A percentile compares a stretch with the other conserved stretches of the same genome.
Conservation (phyloP, 2,888 invertebrate species). For the Cantharis rufa region DNA sequence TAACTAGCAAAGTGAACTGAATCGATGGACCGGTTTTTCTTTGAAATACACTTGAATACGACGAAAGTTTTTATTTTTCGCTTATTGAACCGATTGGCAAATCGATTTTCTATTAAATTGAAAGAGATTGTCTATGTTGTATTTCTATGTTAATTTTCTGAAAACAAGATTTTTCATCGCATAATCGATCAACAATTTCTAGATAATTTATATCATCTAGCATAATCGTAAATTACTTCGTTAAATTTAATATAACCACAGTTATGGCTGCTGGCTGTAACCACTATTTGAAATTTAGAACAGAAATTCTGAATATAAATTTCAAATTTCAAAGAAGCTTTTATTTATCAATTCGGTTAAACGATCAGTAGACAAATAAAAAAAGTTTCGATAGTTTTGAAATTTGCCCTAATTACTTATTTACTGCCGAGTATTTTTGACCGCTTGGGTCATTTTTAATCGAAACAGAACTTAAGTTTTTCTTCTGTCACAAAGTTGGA, state of each 20-base stretch:
- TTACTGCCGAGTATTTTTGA: neutral
- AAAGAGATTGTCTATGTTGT: neutral
- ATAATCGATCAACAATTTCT: neutral
- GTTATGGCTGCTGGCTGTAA: neutral
- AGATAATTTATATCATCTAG: no score
- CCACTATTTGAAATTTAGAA: neutral
- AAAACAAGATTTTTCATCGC: no score
- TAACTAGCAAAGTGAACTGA: neutral
- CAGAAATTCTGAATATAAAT: neutral
- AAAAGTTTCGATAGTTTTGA: neutral
- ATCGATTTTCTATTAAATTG: neutral
- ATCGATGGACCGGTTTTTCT: neutral
- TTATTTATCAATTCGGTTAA: neutral
- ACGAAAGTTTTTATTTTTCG: neutral
- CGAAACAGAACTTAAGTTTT: no score
- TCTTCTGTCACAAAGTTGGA: no score
- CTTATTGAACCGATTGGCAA: neutral
- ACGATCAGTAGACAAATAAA: neutral
- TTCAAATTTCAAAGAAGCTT: neutral
- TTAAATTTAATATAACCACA: neutral
- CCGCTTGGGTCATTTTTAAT: neutral
- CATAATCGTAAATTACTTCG: no score
- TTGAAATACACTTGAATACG: neutral
- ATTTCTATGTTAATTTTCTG: neutral
- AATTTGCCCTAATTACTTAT: neutral